Evolutionary conservation across 2,113 vertebrate genomes (phyloP).

Genomic region (Bos javanicus): DNA sequence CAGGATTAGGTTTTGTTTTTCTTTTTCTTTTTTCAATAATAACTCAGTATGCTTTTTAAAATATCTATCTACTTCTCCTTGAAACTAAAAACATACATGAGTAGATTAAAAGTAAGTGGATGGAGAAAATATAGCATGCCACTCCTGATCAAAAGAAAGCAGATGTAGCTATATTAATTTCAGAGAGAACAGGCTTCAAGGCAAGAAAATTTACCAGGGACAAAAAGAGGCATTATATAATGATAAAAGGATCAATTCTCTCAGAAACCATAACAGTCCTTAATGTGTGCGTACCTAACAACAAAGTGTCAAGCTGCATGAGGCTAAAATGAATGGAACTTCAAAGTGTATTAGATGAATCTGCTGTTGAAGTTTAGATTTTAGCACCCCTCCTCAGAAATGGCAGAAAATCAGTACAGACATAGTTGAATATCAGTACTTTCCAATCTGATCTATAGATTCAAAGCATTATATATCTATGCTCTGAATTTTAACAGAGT

Average conservation of each 20-base stretch:
- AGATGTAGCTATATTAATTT: neutral
- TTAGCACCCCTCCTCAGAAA: neutral
- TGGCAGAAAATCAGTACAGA: neutral
- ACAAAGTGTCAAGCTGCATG: neutral
- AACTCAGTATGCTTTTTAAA: neutral
- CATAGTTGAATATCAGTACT: neutral
- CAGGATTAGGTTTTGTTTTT: neutral
- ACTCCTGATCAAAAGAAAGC: neutral
- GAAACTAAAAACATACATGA: neutral
- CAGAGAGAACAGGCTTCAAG: neutral
- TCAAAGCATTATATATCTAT: neutral
- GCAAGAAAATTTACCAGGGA: neutral
- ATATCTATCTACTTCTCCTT: neutral
- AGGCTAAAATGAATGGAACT: neutral
- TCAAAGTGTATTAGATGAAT: neutral
- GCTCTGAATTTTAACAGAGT: neutral
- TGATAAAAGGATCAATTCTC: neutral
- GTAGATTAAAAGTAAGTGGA: neutral
- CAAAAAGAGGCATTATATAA: neutral
- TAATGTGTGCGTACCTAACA: neutral
- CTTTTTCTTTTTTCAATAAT: neutral
- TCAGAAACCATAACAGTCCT: neutral
- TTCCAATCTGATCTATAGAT: neutral
- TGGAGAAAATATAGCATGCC: neutral
- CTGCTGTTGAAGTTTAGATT: neutral